Conservation (phyloP, 2,113 vertebrate genomes). For the Corvus hawaiiensis region DNA sequence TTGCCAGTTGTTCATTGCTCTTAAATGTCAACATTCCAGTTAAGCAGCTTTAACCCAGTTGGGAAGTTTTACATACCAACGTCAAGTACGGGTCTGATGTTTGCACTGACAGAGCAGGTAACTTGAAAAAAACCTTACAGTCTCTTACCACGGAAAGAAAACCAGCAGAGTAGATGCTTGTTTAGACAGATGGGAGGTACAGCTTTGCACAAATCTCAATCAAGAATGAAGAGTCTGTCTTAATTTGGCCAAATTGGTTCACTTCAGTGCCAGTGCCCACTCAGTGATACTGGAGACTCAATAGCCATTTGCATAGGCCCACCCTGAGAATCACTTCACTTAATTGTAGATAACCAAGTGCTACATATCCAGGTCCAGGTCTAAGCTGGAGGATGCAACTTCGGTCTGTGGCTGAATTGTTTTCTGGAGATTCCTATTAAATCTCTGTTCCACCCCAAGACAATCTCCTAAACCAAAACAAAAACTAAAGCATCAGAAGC, state of each 20-base stretch:
- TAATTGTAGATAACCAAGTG: accelerated
- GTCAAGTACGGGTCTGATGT: not conserved
- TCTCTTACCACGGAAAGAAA: not conserved
- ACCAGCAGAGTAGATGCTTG: not conserved
- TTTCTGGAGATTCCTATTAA: not conserved
- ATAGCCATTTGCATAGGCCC: not conserved
- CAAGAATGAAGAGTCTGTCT: not conserved
- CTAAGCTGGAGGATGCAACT: not conserved
- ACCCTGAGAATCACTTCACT: not conserved
- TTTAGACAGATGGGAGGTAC: not conserved
- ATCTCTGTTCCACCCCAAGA: no score
- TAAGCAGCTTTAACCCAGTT: not conserved
- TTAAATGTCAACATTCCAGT: not conserved
- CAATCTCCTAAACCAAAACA: not conserved
- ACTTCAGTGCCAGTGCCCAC: not conserved
- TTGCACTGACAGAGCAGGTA: not conserved
- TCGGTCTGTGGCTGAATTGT: not conserved
- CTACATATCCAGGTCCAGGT: not conserved
- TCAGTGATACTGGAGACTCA: not conserved
- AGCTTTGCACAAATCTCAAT: not conserved
- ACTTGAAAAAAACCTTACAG: not conserved
- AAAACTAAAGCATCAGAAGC: not conserved
- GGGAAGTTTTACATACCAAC: not conserved
- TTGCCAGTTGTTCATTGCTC: not conserved
- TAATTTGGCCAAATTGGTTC: not conserved